Evolutionary conservation across 2,888 invertebrate species (phyloP), one percentile per base, ranked within the genome.

Genomic region (Petrolisthes manimaculis): DNA sequence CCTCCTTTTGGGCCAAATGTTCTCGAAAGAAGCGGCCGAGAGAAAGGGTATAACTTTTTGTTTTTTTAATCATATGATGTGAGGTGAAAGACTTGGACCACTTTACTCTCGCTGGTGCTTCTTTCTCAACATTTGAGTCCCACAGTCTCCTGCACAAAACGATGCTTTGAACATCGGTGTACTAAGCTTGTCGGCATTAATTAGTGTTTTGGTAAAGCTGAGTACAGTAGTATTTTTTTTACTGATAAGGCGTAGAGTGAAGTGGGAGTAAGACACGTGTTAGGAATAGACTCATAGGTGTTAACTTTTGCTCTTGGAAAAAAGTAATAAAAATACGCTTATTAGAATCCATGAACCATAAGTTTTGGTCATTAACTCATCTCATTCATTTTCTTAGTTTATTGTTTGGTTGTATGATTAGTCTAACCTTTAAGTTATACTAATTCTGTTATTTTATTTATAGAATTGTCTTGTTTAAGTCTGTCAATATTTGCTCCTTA

Each of bases 301-400:
- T 88, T 88, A 84, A 84, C 51, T 84, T 81, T 81, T 80, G 88
- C 88, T 88, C 88, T 78, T 81, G 81, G 80, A 80, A 83, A 86
- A 86, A 88, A 88, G 81, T 84, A 88, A 88, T 84, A 88, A 88
- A 88, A 88, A 88, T 88, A 88, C 88, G 88, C 88, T 88, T 88
- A 88, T 84, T 88, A 88, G 88, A 88, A 74, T 84, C 84, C 88
- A 84, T 88, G 81, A 88, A 81, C 77, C 81, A 88, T 81, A 79
- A 54, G 53, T 84, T 77, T 74, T 82, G 86, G 81, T 86, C 86
- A 86, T 82, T 86, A 82, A 86, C 86, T 86, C 86, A 86, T 82
- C 56, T 75, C 82, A 81, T 82, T 86, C 82, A 81, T 82, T 71
- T 83, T 84, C 80, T 82, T 83, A 88, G 88, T 71, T 74, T 84